Evolutionary conservation across 2,888 invertebrate species (phyloP).

Genomic region (Melanophora roralis): DNA sequence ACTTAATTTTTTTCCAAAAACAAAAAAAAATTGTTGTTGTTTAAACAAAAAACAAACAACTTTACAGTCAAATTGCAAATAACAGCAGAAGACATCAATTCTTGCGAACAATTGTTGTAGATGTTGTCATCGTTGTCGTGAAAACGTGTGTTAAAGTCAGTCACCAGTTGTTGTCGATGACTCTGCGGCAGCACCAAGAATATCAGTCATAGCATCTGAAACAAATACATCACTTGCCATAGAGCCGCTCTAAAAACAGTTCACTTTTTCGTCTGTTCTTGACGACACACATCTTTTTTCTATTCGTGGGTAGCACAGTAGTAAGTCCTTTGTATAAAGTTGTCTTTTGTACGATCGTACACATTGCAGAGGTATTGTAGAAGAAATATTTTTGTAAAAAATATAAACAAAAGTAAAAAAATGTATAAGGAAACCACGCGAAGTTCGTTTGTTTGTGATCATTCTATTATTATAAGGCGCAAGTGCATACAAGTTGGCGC

Average conservation of each 20-base stretch:
- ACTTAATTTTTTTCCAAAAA: constrained; percentile 43
- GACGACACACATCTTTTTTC: constrained; percentile 4
- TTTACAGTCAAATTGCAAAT: constrained; percentile 55
- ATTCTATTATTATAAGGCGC: no score
- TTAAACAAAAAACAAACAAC: constrained; percentile 22
- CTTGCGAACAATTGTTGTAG: constrained; percentile 65
- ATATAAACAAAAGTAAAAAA: no score
- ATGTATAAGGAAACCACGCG: background rate
- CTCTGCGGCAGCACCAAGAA: constrained; percentile 9
- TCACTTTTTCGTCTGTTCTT: background rate
- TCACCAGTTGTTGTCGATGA: constrained; percentile 68
- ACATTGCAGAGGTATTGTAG: constrained; percentile 21
- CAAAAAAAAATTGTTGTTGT: constrained; percentile 4
- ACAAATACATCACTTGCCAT: constrained; percentile 1
- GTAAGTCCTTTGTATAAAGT: background rate
- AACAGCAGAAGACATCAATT: constrained; percentile 43
- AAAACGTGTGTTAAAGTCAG: constrained; percentile 72
- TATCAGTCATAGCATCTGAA: constrained; percentile 8
- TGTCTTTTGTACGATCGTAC: constrained; percentile 24
- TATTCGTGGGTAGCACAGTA: constrained; percentile 57
- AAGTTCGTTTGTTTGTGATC: constrained; percentile 20
- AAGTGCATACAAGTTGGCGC: constrained; percentile 1
- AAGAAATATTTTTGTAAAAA: no score
- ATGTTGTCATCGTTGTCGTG: constrained; percentile 71
- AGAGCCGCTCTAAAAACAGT: background rate